These are phyloP conservation scores for Turritopsis dohrnii DNA, from an alignment of 30 jellyfish, hydroid and myxozoan genomes.

Conservation along the genomic window DNA sequence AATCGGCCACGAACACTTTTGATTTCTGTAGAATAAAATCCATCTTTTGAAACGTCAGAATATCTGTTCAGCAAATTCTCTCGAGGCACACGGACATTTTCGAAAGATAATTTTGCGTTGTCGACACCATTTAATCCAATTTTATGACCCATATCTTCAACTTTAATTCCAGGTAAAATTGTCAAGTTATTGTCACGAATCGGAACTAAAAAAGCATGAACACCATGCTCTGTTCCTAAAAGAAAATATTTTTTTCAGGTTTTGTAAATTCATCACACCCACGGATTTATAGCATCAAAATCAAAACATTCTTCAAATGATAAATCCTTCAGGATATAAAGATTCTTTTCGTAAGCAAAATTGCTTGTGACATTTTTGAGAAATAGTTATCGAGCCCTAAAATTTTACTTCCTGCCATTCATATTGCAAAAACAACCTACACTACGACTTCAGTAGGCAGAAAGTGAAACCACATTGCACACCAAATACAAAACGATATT, in stretches of 20 bases:
- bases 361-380: no score
- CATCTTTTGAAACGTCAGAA: slow-evolving; percentile 74
- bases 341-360: no score
- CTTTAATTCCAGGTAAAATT: slow-evolving; percentile 82
- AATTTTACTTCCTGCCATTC: no score
- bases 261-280: not conserved
- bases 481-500: no score
- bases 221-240: slow-evolving; percentile 56
- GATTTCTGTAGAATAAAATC: slow-evolving; percentile 54
- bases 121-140: slow-evolving; percentile 93
- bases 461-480: no score
- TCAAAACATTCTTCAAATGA: no score
- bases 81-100: slow-evolving; percentile 91
- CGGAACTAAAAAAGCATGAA: slow-evolving; percentile 81
- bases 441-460: no score
- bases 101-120: slow-evolving; percentile 79
- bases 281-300: no score
- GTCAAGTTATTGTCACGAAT: slow-evolving; percentile 64
- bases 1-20: slow-evolving; percentile 82
- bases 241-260: not conserved
- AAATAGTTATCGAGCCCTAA: no score
- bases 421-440: no score
- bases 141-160: slow-evolving; percentile 91
- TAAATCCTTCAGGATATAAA: no score
- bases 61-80: slow-evolving; percentile 64